Percentiles rank a stretch among this genome's conserved stretches.
phyloP scores from a whole-genome alignment of 2,113 vertebrate genomes.

The Cichladusa arquata region DNA sequence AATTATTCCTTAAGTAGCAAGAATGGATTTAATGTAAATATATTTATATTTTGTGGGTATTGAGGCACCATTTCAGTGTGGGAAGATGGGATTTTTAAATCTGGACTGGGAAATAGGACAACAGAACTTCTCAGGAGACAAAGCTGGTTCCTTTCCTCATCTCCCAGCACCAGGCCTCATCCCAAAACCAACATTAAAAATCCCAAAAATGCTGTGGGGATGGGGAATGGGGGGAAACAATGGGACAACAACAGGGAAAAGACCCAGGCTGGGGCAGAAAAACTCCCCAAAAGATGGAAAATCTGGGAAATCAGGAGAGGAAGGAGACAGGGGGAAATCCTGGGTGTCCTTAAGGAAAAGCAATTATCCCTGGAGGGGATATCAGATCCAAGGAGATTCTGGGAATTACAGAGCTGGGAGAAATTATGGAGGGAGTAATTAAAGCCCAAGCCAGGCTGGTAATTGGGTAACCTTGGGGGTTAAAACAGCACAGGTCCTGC shows the following conservation, averaged over 20 bases:
- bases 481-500: conserved; percentile 51
- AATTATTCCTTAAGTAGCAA: rapidly evolving
- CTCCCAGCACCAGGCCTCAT: neutral
- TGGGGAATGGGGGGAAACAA: rapidly evolving
- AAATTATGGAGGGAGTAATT: conserved; percentile 60
- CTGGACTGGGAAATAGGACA: neutral
- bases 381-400: conserved; percentile 35
- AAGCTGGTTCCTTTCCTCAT: neutral
- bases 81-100: neutral
- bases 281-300: neutral
- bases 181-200: rapidly evolving
- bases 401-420: conserved; percentile 40
- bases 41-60: neutral
- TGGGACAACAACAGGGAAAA: neutral
- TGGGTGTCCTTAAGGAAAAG: neutral
- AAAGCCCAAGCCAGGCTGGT: conserved; percentile 8
- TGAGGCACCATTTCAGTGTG: neutral
- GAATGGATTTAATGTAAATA: neutral
- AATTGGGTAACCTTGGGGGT: conserved; percentile 56
- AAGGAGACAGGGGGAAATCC: neutral
- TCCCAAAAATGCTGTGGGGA: rapidly evolving
- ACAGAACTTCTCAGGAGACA: neutral
- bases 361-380: neutral
- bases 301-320: neutral
- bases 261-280: neutral